These are phyloP conservation scores for Penaeus chinensis DNA, from an alignment of 1,140 invertebrate species.

Conservation along the genomic window DNA sequence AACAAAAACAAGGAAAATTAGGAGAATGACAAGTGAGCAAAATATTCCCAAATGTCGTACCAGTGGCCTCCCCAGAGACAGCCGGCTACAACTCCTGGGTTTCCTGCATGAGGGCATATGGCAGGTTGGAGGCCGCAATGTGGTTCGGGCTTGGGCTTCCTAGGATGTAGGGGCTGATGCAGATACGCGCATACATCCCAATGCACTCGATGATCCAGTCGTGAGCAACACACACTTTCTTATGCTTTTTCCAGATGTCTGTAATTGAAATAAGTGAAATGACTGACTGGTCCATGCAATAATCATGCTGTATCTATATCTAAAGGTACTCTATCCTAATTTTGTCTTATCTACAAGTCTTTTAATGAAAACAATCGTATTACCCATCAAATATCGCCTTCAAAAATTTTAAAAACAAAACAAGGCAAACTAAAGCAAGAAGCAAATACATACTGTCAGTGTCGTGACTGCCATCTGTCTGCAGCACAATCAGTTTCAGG, in stretches of 20 bases:
- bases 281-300: neutral
- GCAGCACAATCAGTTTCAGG: too few relatives aligned
- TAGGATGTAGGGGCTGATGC: slow-evolving; percentile 30
- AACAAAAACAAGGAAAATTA: too few relatives aligned
- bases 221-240: slow-evolving; percentile 23
- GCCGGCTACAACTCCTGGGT: slow-evolving; percentile 30
- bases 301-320: neutral
- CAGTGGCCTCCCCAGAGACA: neutral
- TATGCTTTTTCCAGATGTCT: slow-evolving; percentile 17
- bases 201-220: slow-evolving; percentile 45
- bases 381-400: too few relatives aligned
- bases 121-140: slow-evolving; percentile 8
- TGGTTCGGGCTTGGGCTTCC: slow-evolving; percentile 18
- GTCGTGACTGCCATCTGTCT: too few relatives aligned
- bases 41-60: too few relatives aligned
- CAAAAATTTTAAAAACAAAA: too few relatives aligned
- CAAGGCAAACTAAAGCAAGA: too few relatives aligned
- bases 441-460: too few relatives aligned
- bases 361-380: too few relatives aligned
- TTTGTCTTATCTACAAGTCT: too few relatives aligned
- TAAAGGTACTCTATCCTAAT: too few relatives aligned
- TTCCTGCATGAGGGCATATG: slow-evolving; percentile 20
- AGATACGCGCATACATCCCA: slow-evolving; percentile 39
- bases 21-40: too few relatives aligned
- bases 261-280: slow-evolving; percentile 1